Percentiles rank a stretch among this genome's conserved stretches.
Conservation (phyloP, 2,797 vertebrate species). For the Heliangelus exortis region DNA sequence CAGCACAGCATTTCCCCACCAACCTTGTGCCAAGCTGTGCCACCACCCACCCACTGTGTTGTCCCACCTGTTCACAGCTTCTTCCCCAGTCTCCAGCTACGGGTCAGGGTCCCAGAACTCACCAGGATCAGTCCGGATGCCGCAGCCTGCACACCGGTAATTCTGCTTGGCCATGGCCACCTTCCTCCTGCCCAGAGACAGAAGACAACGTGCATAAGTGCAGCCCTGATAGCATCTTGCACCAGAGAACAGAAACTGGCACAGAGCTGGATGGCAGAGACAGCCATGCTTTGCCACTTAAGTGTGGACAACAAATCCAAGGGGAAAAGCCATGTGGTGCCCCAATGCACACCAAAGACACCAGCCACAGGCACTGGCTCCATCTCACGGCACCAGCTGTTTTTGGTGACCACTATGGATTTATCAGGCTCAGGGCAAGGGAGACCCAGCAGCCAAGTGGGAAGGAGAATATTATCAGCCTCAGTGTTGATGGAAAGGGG, state of each 20-base stretch:
- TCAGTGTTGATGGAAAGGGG: neutral
- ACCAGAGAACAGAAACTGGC: neutral
- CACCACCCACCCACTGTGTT: neutral
- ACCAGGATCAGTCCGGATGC: constrained; percentile 94
- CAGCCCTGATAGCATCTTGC: neutral
- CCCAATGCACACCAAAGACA: neutral
- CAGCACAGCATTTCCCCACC: neutral
- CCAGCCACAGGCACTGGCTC: neutral
- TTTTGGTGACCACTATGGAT: rapidly evolving
- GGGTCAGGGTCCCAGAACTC: constrained; percentile 20
- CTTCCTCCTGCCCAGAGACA: constrained; percentile 86
- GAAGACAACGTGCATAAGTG: neutral
- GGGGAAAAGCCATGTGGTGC: neutral
- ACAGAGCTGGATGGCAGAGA: neutral
- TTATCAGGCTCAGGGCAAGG: neutral
- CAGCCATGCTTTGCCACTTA: neutral
- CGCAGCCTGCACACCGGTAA: constrained; percentile 96
- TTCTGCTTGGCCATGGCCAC: constrained; percentile 94
- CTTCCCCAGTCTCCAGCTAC: neutral
- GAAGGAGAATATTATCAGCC: neutral
- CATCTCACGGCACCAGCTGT: neutral
- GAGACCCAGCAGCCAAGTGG: rapidly evolving
- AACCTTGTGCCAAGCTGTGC: neutral
- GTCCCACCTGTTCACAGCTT: neutral
- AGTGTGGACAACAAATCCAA: neutral